Percentiles rank a stretch among this genome's conserved stretches.
Conservation (phyloP, 1,140 invertebrate species). For the Whitmania pigra region DNA sequence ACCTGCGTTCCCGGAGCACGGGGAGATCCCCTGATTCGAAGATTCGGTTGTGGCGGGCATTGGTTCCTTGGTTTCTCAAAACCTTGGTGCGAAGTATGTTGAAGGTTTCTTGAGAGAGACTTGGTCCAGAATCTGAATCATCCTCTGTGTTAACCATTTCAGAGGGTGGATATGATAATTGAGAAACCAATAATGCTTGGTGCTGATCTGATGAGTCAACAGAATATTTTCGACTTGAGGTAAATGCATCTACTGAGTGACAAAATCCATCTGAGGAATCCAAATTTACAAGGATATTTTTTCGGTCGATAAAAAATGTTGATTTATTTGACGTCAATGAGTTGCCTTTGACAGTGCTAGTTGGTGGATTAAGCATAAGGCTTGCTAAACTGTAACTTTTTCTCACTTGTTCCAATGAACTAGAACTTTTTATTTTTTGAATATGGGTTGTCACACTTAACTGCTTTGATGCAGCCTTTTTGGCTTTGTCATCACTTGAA, state of each 20-base stretch:
- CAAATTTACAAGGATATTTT: background rate
- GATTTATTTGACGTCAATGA: background rate
- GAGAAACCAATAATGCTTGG: background rate
- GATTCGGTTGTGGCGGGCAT: background rate
- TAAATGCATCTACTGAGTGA: background rate
- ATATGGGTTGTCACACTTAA: background rate
- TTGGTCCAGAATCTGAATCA: background rate
- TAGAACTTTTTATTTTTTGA: background rate
- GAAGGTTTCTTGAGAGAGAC: background rate
- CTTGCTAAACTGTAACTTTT: conserved; percentile 7
- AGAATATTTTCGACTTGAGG: background rate
- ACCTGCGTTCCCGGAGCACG: no score
- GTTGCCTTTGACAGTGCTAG: background rate
- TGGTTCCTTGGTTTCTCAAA: background rate
- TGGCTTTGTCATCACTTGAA: background rate
- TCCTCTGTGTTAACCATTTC: background rate
- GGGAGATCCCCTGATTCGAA: background rate
- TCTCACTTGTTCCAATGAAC: conserved; percentile 1
- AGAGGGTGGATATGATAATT: background rate
- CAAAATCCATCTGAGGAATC: conserved; percentile 5
- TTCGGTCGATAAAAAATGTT: background rate
- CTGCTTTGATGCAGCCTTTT: background rate
- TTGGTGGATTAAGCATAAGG: background rate
- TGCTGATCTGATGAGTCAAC: background rate
- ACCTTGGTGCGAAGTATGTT: background rate